These are phyloP conservation scores for Hystrix brachyura DNA, from an alignment of 2,113 vertebrate species.

Conservation along the genomic window DNA sequence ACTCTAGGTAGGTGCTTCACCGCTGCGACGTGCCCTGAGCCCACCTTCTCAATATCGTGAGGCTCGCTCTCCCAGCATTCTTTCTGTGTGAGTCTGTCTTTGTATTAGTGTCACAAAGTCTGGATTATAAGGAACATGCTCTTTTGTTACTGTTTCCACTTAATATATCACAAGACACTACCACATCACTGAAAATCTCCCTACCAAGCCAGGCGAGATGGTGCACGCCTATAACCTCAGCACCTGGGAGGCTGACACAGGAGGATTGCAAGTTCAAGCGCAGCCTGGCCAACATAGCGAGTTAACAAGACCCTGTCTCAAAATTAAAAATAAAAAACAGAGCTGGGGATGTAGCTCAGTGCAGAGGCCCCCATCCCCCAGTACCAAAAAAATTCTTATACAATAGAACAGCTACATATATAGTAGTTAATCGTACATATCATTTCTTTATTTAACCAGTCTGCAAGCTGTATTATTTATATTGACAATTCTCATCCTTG, in stretches of 20 bases:
- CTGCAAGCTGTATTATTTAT: conserved; percentile 17
- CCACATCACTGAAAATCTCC: not conserved
- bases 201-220: not conserved
- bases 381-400: not conserved
- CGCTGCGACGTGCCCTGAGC: not conserved
- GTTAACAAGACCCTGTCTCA: not conserved
- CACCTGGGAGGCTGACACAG: not conserved
- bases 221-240: not conserved
- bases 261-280: not conserved
- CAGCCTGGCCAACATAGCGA: not conserved
- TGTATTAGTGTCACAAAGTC: conserved; percentile 20
- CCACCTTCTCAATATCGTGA: not conserved
- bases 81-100: not conserved
- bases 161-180: not conserved
- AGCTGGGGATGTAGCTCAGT: not conserved
- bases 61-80: not conserved
- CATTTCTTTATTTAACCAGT: not conserved
- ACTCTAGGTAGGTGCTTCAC: not conserved
- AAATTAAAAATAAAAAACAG: not conserved
- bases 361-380: not conserved
- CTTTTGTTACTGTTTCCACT: not conserved
- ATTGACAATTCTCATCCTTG: conserved; percentile 23
- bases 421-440: not conserved
- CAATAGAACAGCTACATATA: not conserved
- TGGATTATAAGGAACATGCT: not conserved